phyloP scores from a whole-genome alignment of 2,113 vertebrate species.

The Neotoma lepida region DNA sequence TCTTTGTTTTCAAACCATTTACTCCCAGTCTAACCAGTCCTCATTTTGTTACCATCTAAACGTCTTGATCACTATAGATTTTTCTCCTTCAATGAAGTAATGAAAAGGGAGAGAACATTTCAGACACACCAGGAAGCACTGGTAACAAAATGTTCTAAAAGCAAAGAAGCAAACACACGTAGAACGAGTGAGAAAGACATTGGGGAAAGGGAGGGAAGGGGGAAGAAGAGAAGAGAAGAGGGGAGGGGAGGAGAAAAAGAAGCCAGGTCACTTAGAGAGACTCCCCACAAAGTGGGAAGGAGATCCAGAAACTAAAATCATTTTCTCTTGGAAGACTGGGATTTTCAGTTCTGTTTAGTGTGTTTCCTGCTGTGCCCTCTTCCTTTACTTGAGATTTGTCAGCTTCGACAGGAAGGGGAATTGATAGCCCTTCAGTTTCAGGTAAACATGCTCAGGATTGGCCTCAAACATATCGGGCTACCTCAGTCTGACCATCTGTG shows the following conservation, averaged over 20 bases:
- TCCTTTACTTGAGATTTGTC: neutral
- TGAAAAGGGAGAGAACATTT: neutral
- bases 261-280: neutral
- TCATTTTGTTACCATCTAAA: neutral
- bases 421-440: neutral
- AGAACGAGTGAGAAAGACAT: neutral
- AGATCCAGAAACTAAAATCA: neutral
- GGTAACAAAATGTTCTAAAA: neutral
- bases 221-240: neutral
- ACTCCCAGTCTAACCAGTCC: neutral
- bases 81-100: neutral
- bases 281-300: neutral
- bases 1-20: neutral
- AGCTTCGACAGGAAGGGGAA: neutral
- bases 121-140: neutral
- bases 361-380: neutral
- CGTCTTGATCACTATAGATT: no score
- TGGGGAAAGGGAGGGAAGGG: no score
- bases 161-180: neutral
- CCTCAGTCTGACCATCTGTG: neutral
- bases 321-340: neutral
- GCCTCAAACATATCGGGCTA: neutral
- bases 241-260: no score
- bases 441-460: no score
- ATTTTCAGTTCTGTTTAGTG: neutral